Base-by-base conservation (phyloP, 2,113 vertebrate species). In the Brachyistius frenatus region DNA sequence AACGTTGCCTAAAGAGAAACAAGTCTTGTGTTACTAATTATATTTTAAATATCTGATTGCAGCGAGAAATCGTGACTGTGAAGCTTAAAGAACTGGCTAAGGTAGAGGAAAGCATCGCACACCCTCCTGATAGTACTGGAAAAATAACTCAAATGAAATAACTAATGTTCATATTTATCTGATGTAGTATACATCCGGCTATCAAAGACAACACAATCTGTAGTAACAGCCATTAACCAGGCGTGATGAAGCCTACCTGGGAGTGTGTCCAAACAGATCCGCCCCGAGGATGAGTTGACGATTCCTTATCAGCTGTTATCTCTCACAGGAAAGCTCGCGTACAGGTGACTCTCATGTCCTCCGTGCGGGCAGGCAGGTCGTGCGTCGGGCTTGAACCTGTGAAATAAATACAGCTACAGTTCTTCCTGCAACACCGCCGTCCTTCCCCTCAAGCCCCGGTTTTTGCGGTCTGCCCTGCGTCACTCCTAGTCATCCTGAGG, bases 381-480 rank as follows among this genome's bases (percentile, higher is more conserved):
- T 56, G 83, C 74, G 72, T 73, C 61, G 64, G 82, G 44, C 31
- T 76, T 50, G 32, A 67, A 76, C 72, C 75, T 62, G 71, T 76
- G 60, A 66, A 80, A 86, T 78, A 81, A 76, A 69, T 14, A 71
- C 73, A 73, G 72, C 70, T 62, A 69, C 71, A 66, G 39, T 69
- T 63, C 72, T 49, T 55, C 82, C 75, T 78, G 89, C 89, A 78
- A 93, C 88, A 78, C 87, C 80, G 66, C 66, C 73, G 58, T 69
- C 33, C 73, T 60, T 74, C 76, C 73, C 73, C 52, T 89, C 70
- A 55, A 81, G 62, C 76, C 75, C 88, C 87, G 69, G 71, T 82
- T 85, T 88, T 81, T 88, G 80, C 88, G 52, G 66, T 84, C 68
- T 75, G 83, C 85, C 80, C 93, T 93, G 91, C 90, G 92, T 94